Conservation (phyloP, 2,888 invertebrate genomes). For the Imbricaverruca yamaguchii region DNA sequence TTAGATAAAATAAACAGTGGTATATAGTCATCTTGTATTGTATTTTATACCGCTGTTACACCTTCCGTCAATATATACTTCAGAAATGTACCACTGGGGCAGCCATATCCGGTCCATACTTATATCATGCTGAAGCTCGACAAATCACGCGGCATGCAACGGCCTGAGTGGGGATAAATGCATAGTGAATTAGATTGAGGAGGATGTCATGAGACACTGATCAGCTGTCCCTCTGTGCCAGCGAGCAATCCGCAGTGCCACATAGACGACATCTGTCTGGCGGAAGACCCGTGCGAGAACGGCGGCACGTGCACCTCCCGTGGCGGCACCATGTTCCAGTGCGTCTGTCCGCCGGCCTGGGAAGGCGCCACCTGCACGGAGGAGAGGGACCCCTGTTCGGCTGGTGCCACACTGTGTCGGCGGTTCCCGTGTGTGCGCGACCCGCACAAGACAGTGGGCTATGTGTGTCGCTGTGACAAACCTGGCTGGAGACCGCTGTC, state of each 20-base stretch:
- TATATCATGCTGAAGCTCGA: no score
- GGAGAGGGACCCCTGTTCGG: neutral
- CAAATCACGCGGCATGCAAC: no score
- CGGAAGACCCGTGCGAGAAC: constrained; percentile 3
- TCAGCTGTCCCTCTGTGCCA: neutral
- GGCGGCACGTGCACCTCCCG: constrained; percentile 8
- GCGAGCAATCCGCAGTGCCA: neutral
- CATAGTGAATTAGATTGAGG: no score
- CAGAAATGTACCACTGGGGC: no score
- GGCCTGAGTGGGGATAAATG: no score
- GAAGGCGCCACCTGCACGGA: neutral
- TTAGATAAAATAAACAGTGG: no score
- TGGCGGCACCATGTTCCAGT: neutral
- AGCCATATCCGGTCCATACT: no score
- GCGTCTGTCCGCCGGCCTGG: neutral
- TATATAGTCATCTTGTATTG: no score
- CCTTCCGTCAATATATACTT: no score
- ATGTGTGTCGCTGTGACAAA: neutral
- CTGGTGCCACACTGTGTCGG: neutral
- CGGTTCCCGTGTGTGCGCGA: neutral
- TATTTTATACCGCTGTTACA: no score
- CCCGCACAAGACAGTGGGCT: neutral
- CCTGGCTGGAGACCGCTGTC: constrained; percentile 12
- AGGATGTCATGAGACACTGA: no score
- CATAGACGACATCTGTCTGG: neutral